Evolutionary conservation across 1,140 invertebrate species (phyloP).

Genomic region (Acromyrmex heyeri): DNA sequence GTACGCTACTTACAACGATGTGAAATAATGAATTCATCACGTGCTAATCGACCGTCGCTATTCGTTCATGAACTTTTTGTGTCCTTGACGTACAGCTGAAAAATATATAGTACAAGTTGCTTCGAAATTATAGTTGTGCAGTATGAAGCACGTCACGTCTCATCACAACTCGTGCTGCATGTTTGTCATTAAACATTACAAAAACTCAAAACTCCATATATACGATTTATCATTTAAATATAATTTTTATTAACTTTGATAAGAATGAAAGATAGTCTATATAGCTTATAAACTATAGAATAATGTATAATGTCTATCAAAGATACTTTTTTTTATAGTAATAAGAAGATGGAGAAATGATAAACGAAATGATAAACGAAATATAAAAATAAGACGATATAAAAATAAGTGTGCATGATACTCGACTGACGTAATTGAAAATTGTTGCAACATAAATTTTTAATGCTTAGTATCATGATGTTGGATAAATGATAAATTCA

Average conservation of each 20-base stretch:
- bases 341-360: background rate
- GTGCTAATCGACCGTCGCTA: conserved; percentile 31
- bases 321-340: background rate
- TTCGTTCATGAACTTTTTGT: conserved; percentile 54
- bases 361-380: background rate
- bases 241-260: background rate
- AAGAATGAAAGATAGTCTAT: no score
- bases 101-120: conserved; percentile 35
- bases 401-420: background rate
- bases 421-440: background rate
- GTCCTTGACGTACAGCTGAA: conserved; percentile 43
- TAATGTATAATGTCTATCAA: no score
- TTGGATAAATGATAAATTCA: background rate
- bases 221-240: background rate
- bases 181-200: conserved; percentile 11
- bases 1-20: background rate
- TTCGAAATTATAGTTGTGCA: conserved; percentile 24
- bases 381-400: background rate
- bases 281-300: no score
- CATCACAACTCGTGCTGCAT: background rate
- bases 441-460: background rate
- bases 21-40: conserved; percentile 41
- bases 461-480: background rate
- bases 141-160: background rate
- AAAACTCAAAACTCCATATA: background rate